Conservation (phyloP, 2,888 invertebrate genomes). For the Tenodera sinensis region DNA sequence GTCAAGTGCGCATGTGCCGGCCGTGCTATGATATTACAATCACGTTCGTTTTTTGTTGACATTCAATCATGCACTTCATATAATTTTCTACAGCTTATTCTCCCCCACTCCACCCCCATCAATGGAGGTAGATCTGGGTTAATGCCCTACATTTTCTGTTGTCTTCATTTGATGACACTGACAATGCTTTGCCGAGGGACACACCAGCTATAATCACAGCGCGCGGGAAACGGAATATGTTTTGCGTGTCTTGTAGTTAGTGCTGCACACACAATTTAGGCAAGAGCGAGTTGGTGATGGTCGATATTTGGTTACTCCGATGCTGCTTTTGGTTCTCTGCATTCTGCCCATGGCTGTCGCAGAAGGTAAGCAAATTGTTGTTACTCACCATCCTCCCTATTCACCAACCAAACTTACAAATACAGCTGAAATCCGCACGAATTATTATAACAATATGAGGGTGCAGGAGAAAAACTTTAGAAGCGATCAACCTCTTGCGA, state of each 20-base stretch:
- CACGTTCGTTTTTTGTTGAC: conserved; percentile 15
- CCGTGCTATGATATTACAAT: conserved; percentile 3
- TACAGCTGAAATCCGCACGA: no score
- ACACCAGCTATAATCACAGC: background rate
- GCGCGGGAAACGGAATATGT: background rate
- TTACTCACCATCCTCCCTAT: background rate
- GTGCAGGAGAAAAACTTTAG: no score
- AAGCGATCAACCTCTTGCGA: no score
- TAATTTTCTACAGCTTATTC: conserved; percentile 4
- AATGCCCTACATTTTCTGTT: conserved; percentile 25
- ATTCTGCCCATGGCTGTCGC: background rate
- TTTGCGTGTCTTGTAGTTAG: background rate
- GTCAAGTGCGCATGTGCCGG: background rate
- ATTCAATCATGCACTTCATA: conserved; percentile 12
- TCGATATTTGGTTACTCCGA: background rate
- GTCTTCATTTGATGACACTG: conserved; percentile 15
- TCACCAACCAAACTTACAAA: no score
- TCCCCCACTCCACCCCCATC: conserved; percentile 17
- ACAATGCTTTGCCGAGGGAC: background rate
- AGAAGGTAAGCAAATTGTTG: background rate
- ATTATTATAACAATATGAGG: no score
- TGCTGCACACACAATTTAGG: background rate
- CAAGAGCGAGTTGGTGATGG: background rate
- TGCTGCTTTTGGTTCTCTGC: background rate
- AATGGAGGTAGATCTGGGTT: conserved; percentile 26